Conservation (phyloP, 2,797 vertebrate genomes). For the Pseudomugil tenellus region DNA sequence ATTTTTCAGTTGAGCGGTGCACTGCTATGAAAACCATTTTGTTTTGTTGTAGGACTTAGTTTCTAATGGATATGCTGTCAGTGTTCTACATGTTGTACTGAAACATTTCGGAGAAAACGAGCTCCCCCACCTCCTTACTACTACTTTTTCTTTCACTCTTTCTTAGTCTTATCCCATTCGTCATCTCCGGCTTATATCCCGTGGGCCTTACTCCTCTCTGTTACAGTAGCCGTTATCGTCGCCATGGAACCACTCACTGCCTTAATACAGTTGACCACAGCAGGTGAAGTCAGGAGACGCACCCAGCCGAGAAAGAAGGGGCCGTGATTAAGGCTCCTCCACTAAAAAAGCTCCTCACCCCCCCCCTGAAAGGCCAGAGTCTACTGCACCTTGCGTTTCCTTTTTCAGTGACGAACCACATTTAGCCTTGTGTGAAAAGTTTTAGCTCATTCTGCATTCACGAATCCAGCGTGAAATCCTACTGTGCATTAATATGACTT, state of each 20-base stretch:
- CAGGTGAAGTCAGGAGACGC: slow-evolving; percentile 71
- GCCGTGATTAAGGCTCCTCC: slow-evolving; percentile 27
- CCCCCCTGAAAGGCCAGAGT: slow-evolving; percentile 34
- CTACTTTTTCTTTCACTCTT: slow-evolving; percentile 11
- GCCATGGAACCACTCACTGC: slow-evolving; percentile 84
- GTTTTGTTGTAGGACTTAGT: slow-evolving; percentile 74
- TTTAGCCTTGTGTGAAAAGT: slow-evolving; percentile 34
- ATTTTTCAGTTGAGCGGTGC: slow-evolving; percentile 79
- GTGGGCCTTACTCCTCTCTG: slow-evolving; percentile 73
- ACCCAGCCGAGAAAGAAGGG: slow-evolving; percentile 39
- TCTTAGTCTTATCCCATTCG: slow-evolving; percentile 39
- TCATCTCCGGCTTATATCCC: slow-evolving; percentile 59
- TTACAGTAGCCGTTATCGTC: slow-evolving; percentile 76
- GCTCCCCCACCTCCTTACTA: slow-evolving; percentile 36
- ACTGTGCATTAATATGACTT: slow-evolving; percentile 28
- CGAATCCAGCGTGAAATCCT: slow-evolving; percentile 31
- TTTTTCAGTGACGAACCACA: slow-evolving; percentile 39
- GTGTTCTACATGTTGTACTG: slow-evolving; percentile 87
- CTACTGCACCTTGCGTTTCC: slow-evolving; percentile 47
- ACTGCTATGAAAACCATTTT: slow-evolving; percentile 74
- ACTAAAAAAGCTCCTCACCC: slow-evolving; percentile 46
- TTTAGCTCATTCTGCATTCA: slow-evolving; percentile 24
- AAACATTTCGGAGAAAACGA: slow-evolving; percentile 82
- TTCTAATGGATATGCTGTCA: slow-evolving; percentile 74
- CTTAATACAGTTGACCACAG: slow-evolving; percentile 83